Evolutionary conservation across 2,797 vertebrate genomes (phyloP).

Genomic region (Cuniculus paca): DNA sequence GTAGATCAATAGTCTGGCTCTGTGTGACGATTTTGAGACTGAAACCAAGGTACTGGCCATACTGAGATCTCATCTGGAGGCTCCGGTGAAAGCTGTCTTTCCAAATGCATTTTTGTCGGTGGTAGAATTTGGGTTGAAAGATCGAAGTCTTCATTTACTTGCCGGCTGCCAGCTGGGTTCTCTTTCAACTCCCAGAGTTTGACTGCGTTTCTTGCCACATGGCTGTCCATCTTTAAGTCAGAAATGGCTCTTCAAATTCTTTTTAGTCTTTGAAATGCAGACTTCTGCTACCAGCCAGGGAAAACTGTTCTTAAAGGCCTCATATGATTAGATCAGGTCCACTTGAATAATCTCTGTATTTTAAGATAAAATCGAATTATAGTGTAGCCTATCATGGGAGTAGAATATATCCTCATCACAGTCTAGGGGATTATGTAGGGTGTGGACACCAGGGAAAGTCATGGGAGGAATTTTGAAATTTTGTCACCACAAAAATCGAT

Average conservation of each 20-base stretch:
- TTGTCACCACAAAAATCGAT: slow-evolving; percentile 23
- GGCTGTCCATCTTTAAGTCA: too few relatives aligned
- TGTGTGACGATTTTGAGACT: not conserved
- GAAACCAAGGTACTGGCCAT: not conserved
- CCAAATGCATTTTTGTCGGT: not conserved
- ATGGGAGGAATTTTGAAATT: not conserved
- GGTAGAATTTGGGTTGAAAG: not conserved
- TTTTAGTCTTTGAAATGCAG: too few relatives aligned
- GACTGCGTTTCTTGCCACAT: fast-evolving
- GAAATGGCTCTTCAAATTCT: not conserved
- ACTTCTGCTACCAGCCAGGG: not conserved
- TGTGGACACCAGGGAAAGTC: not conserved
- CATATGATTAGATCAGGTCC: not conserved
- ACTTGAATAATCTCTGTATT: not conserved
- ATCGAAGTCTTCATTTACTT: too few relatives aligned
- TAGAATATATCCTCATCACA: not conserved
- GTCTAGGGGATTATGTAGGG: not conserved
- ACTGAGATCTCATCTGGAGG: not conserved
- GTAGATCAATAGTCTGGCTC: not conserved
- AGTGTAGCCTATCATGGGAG: too few relatives aligned
- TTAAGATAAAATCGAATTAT: not conserved
- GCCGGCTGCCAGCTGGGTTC: not conserved
- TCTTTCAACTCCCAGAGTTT: not conserved
- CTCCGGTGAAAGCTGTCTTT: not conserved
- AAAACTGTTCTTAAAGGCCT: not conserved